Evolutionary conservation across 2,888 invertebrate species (phyloP), one percentile per base, ranked within the genome.

Genomic region (Dyspetes luteomarginatus): DNA sequence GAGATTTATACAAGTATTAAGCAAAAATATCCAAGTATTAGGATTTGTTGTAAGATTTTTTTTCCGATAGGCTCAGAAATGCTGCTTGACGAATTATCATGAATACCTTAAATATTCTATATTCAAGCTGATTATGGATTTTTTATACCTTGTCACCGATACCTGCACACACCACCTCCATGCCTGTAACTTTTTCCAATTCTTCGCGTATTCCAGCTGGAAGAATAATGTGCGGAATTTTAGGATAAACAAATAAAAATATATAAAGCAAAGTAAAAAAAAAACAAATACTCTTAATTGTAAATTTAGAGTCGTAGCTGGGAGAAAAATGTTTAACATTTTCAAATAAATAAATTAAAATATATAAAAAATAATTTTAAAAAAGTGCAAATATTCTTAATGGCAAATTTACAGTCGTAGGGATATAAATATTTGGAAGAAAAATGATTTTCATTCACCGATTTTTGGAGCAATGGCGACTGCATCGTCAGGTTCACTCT

Each of bases 61-160:
- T n/a, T n/a, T n/a, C n/a, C n/a, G n/a, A n/a, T n/a, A n/a, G n/a
- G n/a, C n/a, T n/a, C n/a, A n/a, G n/a, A n/a, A n/a, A n/a, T n/a
- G n/a, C n/a, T n/a, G n/a, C n/a, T n/a, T n/a, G n/a, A n/a, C n/a
- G 36, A 2, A 36, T 36, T 3, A 36, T 9, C 36, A 12, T 7
- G 12, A 1, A 7, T 36, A 12, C 36, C 2, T 36, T 36, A 43
- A 43, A 5, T 7, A 24, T 0, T 0, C 22, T 62, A 9, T 45
- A 41, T 30, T 7, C 15, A 24, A 58, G 15, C 28, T 45, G n/a
- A n/a, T n/a, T n/a, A n/a, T n/a, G n/a, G n/a, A n/a, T n/a, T n/a
- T n/a, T 4, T 1, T 3, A 19, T 93, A 96, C 97, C 93, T 95
- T 95, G 88, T 97, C 96, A 26, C 97, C 97, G 74, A 97, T 95